Percentiles rank a stretch among this genome's conserved stretches.
These are phyloP conservation scores for Leptinotarsa peninsularis DNA, from an alignment of 2,888 invertebrate species.

Conservation along the genomic window DNA sequence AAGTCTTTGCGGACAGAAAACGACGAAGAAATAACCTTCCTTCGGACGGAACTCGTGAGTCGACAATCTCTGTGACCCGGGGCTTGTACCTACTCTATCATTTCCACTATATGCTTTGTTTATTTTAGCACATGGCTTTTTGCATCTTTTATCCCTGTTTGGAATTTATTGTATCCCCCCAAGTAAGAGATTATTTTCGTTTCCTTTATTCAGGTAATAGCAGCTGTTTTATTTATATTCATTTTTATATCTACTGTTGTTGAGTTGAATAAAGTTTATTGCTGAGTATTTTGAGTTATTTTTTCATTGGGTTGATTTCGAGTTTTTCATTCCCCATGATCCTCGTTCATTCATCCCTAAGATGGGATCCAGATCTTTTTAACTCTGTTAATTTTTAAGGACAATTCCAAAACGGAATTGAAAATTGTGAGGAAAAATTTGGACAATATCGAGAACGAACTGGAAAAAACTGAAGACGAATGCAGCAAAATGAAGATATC, in stretches of 20 bases:
- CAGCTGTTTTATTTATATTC: constrained; percentile 31
- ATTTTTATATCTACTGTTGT: constrained; percentile 44
- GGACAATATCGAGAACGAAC: constrained; percentile 65
- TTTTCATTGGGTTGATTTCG: constrained; percentile 43
- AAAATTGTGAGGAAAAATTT: constrained; percentile 63
- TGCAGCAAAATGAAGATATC: constrained; percentile 68
- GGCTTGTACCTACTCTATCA: constrained; percentile 30
- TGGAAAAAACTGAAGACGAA: constrained; percentile 68
- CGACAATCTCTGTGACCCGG: constrained; percentile 51
- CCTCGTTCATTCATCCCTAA: not conserved
- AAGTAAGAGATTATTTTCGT: constrained; percentile 32
- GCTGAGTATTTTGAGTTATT: constrained; percentile 47
- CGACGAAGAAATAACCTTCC: constrained; percentile 70
- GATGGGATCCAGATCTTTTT: not conserved
- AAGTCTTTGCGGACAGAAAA: constrained; percentile 67
- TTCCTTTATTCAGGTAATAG: constrained; percentile 27
- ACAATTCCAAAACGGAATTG: constrained; percentile 60
- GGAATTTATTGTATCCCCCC: constrained; percentile 29
- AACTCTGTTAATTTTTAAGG: constrained; percentile 51
- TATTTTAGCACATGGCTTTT: constrained; percentile 41
- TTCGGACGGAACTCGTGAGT: constrained; percentile 72
- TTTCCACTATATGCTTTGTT: constrained; percentile 38
- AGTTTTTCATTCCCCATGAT: constrained; percentile 15
- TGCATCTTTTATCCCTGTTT: constrained; percentile 28
- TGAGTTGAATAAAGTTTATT: constrained; percentile 51